A percentile compares a stretch with the other conserved stretches of the same genome.
Conservation (phyloP, 2,113 vertebrate genomes). For the Ondatra zibethicus region DNA sequence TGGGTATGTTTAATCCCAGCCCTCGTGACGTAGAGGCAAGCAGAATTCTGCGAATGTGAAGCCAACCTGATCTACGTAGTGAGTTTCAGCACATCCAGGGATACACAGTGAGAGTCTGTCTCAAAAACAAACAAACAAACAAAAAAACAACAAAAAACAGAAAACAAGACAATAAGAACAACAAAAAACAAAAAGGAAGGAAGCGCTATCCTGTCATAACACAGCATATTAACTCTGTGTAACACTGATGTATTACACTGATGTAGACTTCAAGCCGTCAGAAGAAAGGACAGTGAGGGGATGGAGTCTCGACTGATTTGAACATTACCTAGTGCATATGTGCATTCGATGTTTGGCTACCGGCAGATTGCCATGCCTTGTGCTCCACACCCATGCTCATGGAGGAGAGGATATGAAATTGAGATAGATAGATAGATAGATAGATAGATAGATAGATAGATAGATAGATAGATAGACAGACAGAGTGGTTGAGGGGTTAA, state of each 20-base stretch:
- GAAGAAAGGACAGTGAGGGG: neutral
- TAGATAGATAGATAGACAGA: neutral
- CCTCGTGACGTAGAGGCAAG: neutral
- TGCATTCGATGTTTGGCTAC: neutral
- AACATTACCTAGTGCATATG: neutral
- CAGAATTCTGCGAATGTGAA: neutral
- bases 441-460: no score
- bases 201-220: neutral
- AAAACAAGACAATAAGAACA: no score
- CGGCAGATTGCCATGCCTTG: neutral
- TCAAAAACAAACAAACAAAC: neutral
- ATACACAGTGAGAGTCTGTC: neutral
- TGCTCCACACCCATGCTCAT: neutral
- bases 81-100: neutral
- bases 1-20: neutral
- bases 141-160: neutral
- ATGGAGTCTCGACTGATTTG: neutral
- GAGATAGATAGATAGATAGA: neutral
- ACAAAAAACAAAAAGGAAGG: neutral
- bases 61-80: neutral
- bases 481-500: fast-evolving
- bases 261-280: neutral
- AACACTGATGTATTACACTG: neutral
- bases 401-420: neutral
- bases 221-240: neutral